Evolutionary conservation across 1,140 invertebrate genomes (phyloP).

Genomic region (Eueides isabella): DNA sequence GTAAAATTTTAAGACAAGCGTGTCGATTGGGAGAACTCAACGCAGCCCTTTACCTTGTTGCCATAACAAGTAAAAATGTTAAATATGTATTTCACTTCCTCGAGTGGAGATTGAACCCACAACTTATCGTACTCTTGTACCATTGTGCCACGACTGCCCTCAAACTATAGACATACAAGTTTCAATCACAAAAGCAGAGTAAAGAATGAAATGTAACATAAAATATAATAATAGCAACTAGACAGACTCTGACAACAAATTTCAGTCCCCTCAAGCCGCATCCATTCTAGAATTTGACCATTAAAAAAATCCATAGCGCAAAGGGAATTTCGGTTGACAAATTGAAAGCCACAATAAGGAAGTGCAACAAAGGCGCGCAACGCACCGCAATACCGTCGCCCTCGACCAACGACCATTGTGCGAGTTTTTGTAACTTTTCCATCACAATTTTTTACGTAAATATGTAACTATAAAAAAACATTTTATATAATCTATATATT

Average conservation of each 20-base stretch:
- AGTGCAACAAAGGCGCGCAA: conserved; percentile 23
- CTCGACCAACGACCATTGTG: conserved; percentile 16
- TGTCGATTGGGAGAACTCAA: too few species aligned
- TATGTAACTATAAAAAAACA: neutral
- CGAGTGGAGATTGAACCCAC: too few species aligned
- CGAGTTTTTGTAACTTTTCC: conserved; percentile 15
- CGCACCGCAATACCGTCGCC: conserved; percentile 16
- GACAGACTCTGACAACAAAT: neutral
- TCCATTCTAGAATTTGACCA: conserved; percentile 7
- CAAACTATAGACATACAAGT: neutral
- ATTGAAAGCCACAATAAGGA: conserved; percentile 16
- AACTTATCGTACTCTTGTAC: too few species aligned
- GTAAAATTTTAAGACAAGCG: too few species aligned
- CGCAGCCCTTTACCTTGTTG: too few species aligned
- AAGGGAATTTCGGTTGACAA: conserved; percentile 25
- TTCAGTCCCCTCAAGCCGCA: neutral
- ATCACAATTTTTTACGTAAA: neutral
- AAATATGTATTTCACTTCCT: too few species aligned
- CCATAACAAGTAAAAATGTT: too few species aligned
- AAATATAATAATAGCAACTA: neutral
- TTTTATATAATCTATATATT: too few species aligned
- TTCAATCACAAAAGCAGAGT: neutral
- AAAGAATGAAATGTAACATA: neutral
- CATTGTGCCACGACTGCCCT: too few species aligned
- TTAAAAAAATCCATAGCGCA: conserved; percentile 16